These are phyloP conservation scores for Leucopsar rothschildi DNA, from an alignment of 2,113 vertebrate species.

Conservation along the genomic window DNA sequence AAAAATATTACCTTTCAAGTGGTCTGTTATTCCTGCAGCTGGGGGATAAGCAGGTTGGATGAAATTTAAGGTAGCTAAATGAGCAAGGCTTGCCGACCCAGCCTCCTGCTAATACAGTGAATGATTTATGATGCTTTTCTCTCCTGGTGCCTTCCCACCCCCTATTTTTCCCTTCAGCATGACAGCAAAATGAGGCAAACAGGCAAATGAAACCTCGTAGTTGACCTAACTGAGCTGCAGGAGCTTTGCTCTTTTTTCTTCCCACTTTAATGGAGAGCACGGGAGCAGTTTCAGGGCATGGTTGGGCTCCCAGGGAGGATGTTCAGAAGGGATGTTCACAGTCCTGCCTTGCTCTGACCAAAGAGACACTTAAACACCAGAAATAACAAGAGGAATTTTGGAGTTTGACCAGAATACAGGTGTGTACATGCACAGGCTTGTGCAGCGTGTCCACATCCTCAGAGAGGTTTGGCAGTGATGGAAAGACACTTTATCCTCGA, in stretches of 20 bases:
- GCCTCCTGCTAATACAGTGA: constrained; percentile 42
- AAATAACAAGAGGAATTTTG: neutral
- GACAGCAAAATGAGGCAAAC: constrained; percentile 21
- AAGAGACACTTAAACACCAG: neutral
- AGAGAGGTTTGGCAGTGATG: neutral
- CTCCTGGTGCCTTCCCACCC: constrained; percentile 20
- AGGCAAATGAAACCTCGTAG: neutral
- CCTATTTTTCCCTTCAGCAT: constrained; percentile 30
- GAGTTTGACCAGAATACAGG: neutral
- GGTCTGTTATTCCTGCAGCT: constrained; percentile 56
- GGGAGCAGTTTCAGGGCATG: neutral
- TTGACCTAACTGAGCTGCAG: constrained; percentile 11
- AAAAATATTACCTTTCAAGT: constrained; percentile 65
- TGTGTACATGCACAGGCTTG: neutral
- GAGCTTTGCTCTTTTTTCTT: neutral
- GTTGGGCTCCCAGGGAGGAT: neutral
- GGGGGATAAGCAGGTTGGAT: constrained; percentile 51
- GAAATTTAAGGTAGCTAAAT: constrained; percentile 61
- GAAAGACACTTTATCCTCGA: neutral
- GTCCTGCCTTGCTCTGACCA: neutral
- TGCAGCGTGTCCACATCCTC: neutral
- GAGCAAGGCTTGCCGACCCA: constrained; percentile 31
- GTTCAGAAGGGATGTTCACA: neutral
- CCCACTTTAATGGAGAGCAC: neutral
- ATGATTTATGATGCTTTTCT: constrained; percentile 47